These are phyloP conservation scores for Dryococelus australis DNA, from an alignment of 2,888 invertebrate genomes.

Conservation along the genomic window DNA sequence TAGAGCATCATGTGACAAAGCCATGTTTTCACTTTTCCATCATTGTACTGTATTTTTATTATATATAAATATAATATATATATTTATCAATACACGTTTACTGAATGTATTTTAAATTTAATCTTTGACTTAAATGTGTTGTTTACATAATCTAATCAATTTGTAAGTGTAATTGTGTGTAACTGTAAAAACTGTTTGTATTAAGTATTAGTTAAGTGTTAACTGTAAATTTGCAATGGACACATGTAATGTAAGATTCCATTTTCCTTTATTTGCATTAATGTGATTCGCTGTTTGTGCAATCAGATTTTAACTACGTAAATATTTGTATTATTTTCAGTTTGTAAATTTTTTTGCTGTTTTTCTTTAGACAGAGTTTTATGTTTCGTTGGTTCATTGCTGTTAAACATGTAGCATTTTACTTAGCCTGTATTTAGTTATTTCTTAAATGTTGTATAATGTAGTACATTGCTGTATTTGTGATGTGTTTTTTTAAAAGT, in stretches of 20 bases:
- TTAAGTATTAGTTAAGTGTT: not conserved
- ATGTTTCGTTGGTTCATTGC: not conserved
- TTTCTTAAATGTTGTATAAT: not conserved
- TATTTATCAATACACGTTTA: not conserved
- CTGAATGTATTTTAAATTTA: not conserved
- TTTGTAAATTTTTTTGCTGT: not conserved
- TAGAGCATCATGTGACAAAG: not conserved
- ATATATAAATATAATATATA: not conserved
- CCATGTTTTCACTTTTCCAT: conserved; percentile 16
- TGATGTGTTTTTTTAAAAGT: not conserved
- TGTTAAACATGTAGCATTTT: not conserved
- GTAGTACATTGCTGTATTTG: not conserved
- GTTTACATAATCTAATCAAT: not conserved
- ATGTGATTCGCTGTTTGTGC: conserved; percentile 3
- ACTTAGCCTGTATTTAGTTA: not conserved
- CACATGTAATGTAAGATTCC: not conserved
- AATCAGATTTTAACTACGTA: not conserved
- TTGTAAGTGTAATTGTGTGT: not conserved
- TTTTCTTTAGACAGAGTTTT: conserved; percentile 1
- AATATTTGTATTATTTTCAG: not conserved
- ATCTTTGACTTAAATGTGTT: conserved; percentile 7
- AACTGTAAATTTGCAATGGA: not conserved
- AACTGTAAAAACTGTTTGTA: not conserved
- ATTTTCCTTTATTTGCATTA: not conserved
- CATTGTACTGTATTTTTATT: conserved; percentile 8